Base-by-base conservation (phyloP, 2,113 vertebrate species). In the Microcebus ravelobensis region DNA sequence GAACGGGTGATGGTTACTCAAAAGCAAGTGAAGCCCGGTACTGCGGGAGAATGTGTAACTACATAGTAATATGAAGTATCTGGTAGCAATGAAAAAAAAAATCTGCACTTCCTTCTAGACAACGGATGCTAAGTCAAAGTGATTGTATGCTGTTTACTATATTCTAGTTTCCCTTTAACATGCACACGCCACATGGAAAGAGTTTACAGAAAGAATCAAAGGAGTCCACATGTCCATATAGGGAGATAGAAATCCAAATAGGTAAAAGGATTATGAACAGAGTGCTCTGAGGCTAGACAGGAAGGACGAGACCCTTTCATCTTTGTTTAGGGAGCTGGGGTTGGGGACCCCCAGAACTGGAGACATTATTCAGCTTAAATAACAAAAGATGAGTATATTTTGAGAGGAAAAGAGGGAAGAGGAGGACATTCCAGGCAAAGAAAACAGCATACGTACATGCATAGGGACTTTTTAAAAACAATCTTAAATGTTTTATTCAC, bases 1-100 rank as follows among this genome's bases (percentile, higher is more conserved):
- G n/a, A 50, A 7, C 5, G 8, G 12, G 13, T 14, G 8, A 3
- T 0, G 0, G 48, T 36, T 15, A 29, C 13, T 17, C 25, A 25
- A 55, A 71, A 70, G 29, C 18, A 55, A 10, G 9, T 21, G 83
- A 48, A 31, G 55, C 8, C n/a, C 15, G 21, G 25, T 3, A 50
- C 31, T 27, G 2, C 0, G 7, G 10, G 29, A 3, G 52, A 6
- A 48, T 7, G 3, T 10, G n/a, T 13, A 50, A 57, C 8, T 6
- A 52, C 5, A 36, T 18, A 31, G 6, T 2, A 31, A 76, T 13
- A n/a, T 3, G 12, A n/a, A 79, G 42, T 13, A 13, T n/a, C 27
- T 73, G 48, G n/a, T 18, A 39, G 8, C 42, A 45, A 13, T 27
- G 15, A 18, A 21, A 7, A 57, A 15, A 73, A 52, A 52, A 15